Evolutionary conservation across 2,797 vertebrate species (phyloP), one percentile per base, ranked within the genome.

Genomic region (Clamator glandarius): DNA sequence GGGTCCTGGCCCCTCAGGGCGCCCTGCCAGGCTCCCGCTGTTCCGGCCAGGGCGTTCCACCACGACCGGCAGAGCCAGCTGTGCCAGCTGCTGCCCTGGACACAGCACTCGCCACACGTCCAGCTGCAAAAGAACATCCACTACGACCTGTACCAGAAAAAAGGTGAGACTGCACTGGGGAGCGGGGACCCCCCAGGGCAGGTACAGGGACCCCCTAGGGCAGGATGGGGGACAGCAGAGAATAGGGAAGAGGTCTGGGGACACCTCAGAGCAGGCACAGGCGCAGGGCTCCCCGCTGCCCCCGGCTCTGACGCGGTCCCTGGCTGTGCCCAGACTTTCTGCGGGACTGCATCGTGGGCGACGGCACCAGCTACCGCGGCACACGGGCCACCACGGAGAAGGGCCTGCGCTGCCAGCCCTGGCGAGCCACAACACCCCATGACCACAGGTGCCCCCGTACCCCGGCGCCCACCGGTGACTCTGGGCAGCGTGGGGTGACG

Each of bases 121-220:
- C 97, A 97, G 70, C 97, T 99, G 89, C 98, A 98, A 97, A 99
- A 98, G 77, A 99, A 99, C 9, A 98, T 98, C 24, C 98, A 97
- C 97, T 99, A 98, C 35, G 98, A 99, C 93, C 98, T 99, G 54
- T 99, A 99, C 80, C 99, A 99, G 96, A 99, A 99, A 96, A 99
- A 99, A 98, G 98, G 99, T 99, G 93, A 96, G 97, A 66, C 35
- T 57, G 31, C 69, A 42, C 39, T 24, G 6, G 0, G 44, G 44
- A 18, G 44, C 14, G 42, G 42, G 42, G 42, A 42, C 42, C 42
- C 13, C 42, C 6, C 42, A 16, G 9, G 33, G 28, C 13, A 23
- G 29, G 36, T 14, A 12, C 1, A 9, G 44, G 36, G 23, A 48
- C 72, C 55, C 20, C 46, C 5, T 51, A 11, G 42, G 10, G 42